These are phyloP conservation scores for Caerostris darwini DNA, from an alignment of 1,140 invertebrate genomes.

Conservation along the genomic window DNA sequence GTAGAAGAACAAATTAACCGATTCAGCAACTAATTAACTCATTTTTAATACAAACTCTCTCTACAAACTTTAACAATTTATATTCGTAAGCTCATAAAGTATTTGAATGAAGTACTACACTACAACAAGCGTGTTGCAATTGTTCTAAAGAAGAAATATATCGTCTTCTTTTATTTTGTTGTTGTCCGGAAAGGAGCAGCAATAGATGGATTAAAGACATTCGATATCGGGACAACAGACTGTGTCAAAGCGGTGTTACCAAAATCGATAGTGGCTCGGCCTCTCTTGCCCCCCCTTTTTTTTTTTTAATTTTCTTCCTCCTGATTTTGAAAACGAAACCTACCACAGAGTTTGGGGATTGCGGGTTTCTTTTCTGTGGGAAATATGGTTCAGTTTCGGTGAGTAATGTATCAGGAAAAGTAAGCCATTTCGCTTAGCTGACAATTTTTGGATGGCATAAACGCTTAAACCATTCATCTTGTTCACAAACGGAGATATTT, in stretches of 20 bases:
- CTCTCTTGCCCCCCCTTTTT: not conserved
- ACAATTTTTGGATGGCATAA: not conserved
- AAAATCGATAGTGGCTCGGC: not conserved
- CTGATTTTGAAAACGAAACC: not conserved
- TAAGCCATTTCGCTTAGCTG: not conserved
- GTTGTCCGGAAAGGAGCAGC: not conserved
- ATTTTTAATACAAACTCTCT: too few relatives aligned
- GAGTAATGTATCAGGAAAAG: not conserved
- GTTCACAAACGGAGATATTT: constrained; percentile 25
- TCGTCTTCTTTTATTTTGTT: too few relatives aligned
- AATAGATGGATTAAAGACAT: not conserved
- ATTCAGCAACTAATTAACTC: too few relatives aligned
- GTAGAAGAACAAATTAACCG: too few relatives aligned
- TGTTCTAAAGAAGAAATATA: too few relatives aligned
- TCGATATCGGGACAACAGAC: not conserved
- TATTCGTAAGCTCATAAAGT: too few relatives aligned
- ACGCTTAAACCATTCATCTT: not conserved
- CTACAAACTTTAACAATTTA: too few relatives aligned
- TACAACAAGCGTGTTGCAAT: too few relatives aligned
- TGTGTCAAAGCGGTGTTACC: not conserved
- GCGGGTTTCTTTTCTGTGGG: not conserved
- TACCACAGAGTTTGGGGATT: not conserved
- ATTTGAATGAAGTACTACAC: too few relatives aligned
- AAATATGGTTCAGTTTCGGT: not conserved
- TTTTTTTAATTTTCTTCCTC: too few relatives aligned